Evolutionary conservation across 2,113 vertebrate species (phyloP).

Genomic region (Phrynosoma blainvillii): DNA sequence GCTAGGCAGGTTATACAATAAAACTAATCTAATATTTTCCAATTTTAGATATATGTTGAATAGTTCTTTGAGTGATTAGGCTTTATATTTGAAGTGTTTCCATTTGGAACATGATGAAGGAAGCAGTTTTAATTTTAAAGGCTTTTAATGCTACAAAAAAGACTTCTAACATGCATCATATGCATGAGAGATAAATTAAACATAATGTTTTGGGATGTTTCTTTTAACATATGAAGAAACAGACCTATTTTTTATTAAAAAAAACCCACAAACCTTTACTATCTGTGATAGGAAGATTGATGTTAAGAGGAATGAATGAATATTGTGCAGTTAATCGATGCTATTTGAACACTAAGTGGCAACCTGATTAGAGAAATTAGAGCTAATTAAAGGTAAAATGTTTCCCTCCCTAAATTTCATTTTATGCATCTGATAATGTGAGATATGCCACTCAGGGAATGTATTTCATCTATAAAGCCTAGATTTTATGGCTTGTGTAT

Average conservation of each 20-base stretch:
- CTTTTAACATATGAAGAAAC: conserved; percentile 6
- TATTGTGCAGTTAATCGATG: conserved; percentile 60
- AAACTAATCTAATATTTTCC: background rate
- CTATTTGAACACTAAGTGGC: conserved; percentile 67
- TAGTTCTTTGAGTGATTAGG: too few relatives aligned
- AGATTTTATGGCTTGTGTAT: conserved; percentile 63
- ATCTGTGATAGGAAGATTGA: conserved; percentile 21
- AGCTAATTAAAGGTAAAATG: conserved; percentile 76
- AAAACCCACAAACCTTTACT: background rate
- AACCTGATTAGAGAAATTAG: conserved; percentile 74
- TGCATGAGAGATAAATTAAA: background rate
- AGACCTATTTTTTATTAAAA: conserved; percentile 5
- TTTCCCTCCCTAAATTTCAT: conserved; percentile 70
- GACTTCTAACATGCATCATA: background rate
- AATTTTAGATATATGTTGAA: too few relatives aligned
- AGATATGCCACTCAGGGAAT: conserved; percentile 65
- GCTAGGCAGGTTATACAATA: conserved; percentile 22
- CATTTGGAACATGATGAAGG: background rate
- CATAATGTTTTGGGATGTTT: background rate
- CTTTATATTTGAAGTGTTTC: background rate
- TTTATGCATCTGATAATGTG: conserved; percentile 66
- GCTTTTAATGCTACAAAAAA: background rate
- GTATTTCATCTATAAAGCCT: conserved; percentile 63
- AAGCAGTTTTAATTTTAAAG: background rate
- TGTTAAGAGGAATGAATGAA: conserved; percentile 57